phyloP scores from a whole-genome alignment of 2,888 invertebrate genomes.

The Aphidoletes aphidimyza region DNA sequence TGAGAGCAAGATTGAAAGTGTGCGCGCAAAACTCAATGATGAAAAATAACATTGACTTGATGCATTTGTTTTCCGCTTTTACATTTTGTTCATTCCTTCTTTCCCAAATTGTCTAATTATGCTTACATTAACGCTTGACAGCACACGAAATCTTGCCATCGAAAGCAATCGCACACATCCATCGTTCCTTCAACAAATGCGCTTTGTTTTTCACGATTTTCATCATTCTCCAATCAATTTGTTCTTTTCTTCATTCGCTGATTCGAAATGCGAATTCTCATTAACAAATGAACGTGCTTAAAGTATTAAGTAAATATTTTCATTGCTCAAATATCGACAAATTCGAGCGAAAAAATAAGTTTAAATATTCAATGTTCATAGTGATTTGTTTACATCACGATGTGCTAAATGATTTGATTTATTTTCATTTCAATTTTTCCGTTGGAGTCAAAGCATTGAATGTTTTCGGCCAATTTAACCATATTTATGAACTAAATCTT shows the following conservation, averaged over 20 bases:
- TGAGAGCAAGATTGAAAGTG: background rate
- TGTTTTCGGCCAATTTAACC: too few relatives aligned
- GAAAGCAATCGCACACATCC: background rate
- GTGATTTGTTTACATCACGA: background rate
- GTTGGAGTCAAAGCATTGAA: too few relatives aligned
- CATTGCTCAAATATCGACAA: background rate
- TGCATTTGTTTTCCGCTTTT: slow-evolving; percentile 29
- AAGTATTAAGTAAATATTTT: slow-evolving; percentile 14
- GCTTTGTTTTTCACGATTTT: background rate
- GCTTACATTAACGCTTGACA: slow-evolving; percentile 43
- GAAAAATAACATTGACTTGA: background rate
- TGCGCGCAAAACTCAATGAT: background rate
- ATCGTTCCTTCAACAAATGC: background rate
- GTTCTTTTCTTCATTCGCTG: background rate
- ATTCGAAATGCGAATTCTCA: background rate
- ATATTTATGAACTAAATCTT: too few relatives aligned
- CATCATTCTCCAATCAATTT: background rate
- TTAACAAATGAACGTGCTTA: background rate
- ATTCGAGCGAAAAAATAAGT: background rate
- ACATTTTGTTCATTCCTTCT: too few relatives aligned
- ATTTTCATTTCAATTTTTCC: too few relatives aligned
- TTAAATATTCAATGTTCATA: background rate
- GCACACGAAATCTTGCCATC: background rate
- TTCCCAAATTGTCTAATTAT: slow-evolving; percentile 51
- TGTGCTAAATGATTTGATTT: too few relatives aligned